Base-by-base conservation (phyloP, 2,888 invertebrate genomes). In the Thera obeliscata region DNA sequence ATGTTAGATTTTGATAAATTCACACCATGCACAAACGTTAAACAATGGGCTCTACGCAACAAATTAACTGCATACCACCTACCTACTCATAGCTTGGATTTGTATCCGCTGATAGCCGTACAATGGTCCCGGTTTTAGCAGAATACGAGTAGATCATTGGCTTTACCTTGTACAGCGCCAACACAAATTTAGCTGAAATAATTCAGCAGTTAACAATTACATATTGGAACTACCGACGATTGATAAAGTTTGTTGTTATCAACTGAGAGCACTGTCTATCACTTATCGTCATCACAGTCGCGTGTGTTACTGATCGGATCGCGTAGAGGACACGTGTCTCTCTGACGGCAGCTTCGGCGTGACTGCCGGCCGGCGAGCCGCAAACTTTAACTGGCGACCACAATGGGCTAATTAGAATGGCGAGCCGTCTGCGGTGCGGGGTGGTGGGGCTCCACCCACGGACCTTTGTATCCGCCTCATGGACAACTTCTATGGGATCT, bases 341-440 rank as follows among this genome's bases (percentile, higher is more conserved):
- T 79, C 72, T 76, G 78, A 74, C 87, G 84, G 81, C 80, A 81
- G 82, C 81, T 81, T 80, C 88, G 86, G 89, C 88, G 85, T 88
- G 87, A 93, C 87, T 87, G 89, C 87, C 89, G 87, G 89, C 87
- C 87, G 86, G 88, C 85, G 83, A 84, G 83, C 83, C 86, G 88
- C 90, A 88, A 90, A 90, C 85, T 89, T 88, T 83, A 84, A 87
- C 88, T 84, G 59, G 82, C 88, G 83, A 87, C 90, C 91, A 92
- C 93, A 91, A 93, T 92, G 88, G 85, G 89, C 90, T 93, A 91
- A 92, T 93, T 93, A 92, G 93, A 92, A 93, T 92, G 91, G 90
- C 90, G 86, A 90, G 86, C 80, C 80, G 83, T 80, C 80, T 78
- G 87, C 80, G 83, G 85, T 68, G 87, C 81, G 89, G 85, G 83